Base-by-base conservation (phyloP, 2,888 invertebrate genomes). In the Hypselothyrea guttata region DNA sequence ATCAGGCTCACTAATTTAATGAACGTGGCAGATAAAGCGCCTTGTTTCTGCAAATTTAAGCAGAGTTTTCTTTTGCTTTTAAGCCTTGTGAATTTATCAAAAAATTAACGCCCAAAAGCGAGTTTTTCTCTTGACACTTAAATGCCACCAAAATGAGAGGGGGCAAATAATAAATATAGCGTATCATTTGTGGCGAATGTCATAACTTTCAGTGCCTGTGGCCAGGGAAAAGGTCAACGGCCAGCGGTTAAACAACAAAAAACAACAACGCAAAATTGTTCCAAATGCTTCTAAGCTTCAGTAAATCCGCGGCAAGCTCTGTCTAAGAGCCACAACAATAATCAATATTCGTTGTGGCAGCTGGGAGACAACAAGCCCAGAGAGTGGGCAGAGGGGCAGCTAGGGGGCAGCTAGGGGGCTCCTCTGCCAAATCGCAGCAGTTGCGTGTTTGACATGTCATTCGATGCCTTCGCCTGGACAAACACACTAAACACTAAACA, bases 371-470 rank as follows among this genome's bases (percentile, higher is more conserved):
- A 46, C 35, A 7, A 40, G 18, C 15, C 12, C 11, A 13, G 15
- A 22, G 11, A 7, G 3, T 7, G 7, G 15, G 28, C 22, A 35
- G 13, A 22, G 44, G 15, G 18, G 13, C 11, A 13, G 15, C n/a
- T 11, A 7, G 3, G 9, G 7, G 15, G 28, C n/a, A 35, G 13
- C 4, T 22, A 13, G 28, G 8, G 12, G 15, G 16, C 42, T n/a
- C n/a, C n/a, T n/a, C 31, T 28, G 40, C 45, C 55, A 12, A 66
- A 70, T 62, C 63, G 61, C 27, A 31, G 58, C 53, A 57, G 61
- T 71, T 77, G 84, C 71, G 85, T 82, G 85, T 77, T 79, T 69
- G 78, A 74, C 75, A 71, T 78, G 84, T 74, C 78, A 84, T 71
- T 64, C 57, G 74, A 82, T 47, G 65, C 67, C 59, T 22, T 22